These are phyloP conservation scores for Sympetrum striolatum DNA, from an alignment of 2,888 invertebrate species.

Conservation along the genomic window DNA sequence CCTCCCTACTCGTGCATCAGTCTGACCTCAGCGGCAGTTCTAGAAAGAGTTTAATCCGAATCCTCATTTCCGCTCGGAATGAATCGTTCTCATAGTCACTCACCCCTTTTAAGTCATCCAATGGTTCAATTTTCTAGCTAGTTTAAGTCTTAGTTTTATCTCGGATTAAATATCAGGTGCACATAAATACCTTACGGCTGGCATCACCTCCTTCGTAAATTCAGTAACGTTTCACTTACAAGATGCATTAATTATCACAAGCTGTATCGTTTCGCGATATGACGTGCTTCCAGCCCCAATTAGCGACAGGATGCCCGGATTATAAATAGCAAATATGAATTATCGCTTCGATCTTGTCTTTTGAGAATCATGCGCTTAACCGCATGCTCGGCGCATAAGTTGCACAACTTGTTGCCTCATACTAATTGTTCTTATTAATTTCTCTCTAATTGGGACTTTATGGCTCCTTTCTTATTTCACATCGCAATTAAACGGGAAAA, in stretches of 20 bases:
- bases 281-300: background rate
- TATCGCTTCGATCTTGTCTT: background rate
- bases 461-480: slow-evolving; percentile 21
- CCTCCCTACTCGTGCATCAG: background rate
- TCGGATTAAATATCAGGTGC: background rate
- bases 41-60: background rate
- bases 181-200: background rate
- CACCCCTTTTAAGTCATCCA: background rate
- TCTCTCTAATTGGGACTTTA: background rate
- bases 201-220: background rate
- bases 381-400: background rate
- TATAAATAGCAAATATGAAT: background rate
- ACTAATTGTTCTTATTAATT: slow-evolving; percentile 32
- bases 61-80: background rate
- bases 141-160: background rate
- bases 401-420: slow-evolving; percentile 18
- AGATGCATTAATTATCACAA: background rate
- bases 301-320: background rate
- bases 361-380: background rate
- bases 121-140: background rate
- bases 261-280: background rate
- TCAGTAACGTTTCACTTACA: background rate
- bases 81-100: background rate
- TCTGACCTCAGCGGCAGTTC: background rate
- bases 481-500: slow-evolving; percentile 3